These are phyloP conservation scores for Ophion ventricosus DNA, from an alignment of 2,888 invertebrate genomes.

Conservation along the genomic window DNA sequence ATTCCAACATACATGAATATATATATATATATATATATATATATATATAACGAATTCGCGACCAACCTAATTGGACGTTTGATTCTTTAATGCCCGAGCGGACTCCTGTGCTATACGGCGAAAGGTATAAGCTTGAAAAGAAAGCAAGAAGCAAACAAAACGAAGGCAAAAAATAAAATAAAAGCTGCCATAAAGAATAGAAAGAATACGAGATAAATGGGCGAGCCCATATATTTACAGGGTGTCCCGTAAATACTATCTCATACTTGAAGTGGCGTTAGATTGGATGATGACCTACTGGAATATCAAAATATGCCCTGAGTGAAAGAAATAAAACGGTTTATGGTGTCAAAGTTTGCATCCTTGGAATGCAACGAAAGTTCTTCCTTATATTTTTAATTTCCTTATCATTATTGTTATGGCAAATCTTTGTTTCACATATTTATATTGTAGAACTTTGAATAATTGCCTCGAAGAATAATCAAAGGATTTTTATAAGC, in stretches of 20 bases:
- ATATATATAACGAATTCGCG: conserved; percentile 52
- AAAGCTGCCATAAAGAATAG: not conserved
- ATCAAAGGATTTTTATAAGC: no score
- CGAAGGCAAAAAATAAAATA: not conserved
- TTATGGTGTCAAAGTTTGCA: no score
- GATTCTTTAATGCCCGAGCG: conserved; percentile 66
- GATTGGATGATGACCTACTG: no score
- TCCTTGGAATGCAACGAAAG: no score
- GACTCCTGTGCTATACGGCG: not conserved
- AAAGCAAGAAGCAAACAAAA: not conserved
- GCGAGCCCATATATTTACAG: conserved; percentile 3
- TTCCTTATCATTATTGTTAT: no score
- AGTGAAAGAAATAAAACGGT: no score
- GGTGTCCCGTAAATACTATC: not conserved
- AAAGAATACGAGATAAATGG: conserved; percentile 23
- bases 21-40: not conserved
- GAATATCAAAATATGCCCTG: no score
- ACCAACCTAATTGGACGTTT: conserved; percentile 70
- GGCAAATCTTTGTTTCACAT: no score
- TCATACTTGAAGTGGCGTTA: not conserved
- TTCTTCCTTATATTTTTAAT: no score
- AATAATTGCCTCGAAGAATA: no score
- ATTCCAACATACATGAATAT: conserved; percentile 55
- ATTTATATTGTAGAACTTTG: no score
- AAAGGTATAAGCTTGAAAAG: conserved; percentile 1